Evolutionary conservation across 2,113 vertebrate genomes (phyloP).

Genomic region (Gobius niger): DNA sequence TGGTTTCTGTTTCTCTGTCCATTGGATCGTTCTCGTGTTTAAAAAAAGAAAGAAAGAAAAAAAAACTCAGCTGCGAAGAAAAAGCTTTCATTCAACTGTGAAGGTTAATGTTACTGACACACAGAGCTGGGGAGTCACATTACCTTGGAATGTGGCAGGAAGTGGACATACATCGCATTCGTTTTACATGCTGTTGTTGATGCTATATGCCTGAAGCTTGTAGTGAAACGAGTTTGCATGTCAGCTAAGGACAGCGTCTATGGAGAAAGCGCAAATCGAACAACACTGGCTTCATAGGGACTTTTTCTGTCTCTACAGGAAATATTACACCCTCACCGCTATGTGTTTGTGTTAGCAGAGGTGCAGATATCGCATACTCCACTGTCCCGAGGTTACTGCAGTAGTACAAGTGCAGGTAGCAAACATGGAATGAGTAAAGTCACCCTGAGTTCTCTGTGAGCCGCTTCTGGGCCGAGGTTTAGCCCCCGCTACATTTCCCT

Average conservation of each 20-base stretch:
- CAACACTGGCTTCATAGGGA: background rate
- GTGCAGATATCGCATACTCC: background rate
- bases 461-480: background rate
- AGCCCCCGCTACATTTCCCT: constrained; percentile 18
- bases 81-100: background rate
- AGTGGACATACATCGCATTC: background rate
- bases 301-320: background rate
- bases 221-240: background rate
- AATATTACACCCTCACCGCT: background rate
- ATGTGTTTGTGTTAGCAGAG: background rate
- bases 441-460: background rate
- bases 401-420: constrained; percentile 1
- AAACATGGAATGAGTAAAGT: background rate
- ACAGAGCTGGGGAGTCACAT: background rate
- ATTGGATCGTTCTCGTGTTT: background rate
- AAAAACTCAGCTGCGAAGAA: too few species aligned
- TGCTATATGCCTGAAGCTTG: background rate
- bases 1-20: background rate
- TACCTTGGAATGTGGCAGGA: constrained; percentile 1
- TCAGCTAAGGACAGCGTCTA: background rate
- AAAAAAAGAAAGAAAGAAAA: too few species aligned
- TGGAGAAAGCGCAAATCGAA: background rate
- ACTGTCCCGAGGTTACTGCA: constrained; percentile 6
- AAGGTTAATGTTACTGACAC: background rate
- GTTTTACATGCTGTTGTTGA: background rate